Base-by-base conservation (phyloP, 35 echinoderm and acorn worm species). In the Hemicentrotus pulcherrimus region DNA sequence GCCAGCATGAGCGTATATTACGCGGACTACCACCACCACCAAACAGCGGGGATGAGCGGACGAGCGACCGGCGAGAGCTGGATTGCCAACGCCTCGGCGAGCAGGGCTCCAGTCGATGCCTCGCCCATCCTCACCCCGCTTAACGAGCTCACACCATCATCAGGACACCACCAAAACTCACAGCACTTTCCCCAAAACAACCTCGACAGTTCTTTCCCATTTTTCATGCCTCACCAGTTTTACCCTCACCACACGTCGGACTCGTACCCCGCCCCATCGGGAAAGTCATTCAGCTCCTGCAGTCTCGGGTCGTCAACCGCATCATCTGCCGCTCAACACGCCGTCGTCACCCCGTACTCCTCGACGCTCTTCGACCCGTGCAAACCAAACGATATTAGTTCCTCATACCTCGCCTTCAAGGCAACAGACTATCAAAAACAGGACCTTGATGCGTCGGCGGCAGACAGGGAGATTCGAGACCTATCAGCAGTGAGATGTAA, bases 351-450 rank as follows among this genome's bases (percentile, higher is more conserved):
- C n/a, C 91, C 91, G 46, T 93, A 93, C 91, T 93, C 91, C 47
- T 93, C 91, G 15, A 32, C 91, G 46, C 45, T 93, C 48, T 93
- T 93, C 91, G 91, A 93, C n/a, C 48, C 45, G 47, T 93, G 91
- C 91, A 93, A 93, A 58, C 91, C 50, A 47, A 93, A 93, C 91
- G 91, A 93, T 93, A 47, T 93, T 12, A 46, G 91, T 6, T 93
- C 91, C 16, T 50, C 91, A 31, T 93, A 93, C 48, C 48, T 93
- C n/a, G 16, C 91, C 48, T 93, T 46, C 46, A 93, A 93, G 48
- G 91, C 91, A 48, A 31, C 91, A 58, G 91, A 93, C 91, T 93
- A 52, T 93, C 91, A 93, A 31, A 93, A 93, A 14, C 91, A 93
- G 31, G 91, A 93, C 2, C 46, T 93, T 11, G 91, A 93, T 93